Base-by-base conservation (phyloP, 1,140 invertebrate genomes). In the Carcinoscorpius rotundicauda region DNA sequence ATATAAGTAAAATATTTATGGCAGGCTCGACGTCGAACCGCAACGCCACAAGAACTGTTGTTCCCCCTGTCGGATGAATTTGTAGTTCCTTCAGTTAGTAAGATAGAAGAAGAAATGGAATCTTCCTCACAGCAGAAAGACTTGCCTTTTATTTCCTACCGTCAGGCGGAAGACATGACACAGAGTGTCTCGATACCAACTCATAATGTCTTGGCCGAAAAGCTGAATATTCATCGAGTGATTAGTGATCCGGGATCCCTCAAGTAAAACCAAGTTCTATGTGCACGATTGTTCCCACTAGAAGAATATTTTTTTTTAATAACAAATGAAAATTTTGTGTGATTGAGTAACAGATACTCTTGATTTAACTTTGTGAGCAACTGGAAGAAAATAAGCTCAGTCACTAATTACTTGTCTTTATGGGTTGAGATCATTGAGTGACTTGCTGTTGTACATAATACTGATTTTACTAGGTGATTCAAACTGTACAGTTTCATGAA, bases 21-120 rank as follows among this genome's bases (percentile, higher is more conserved):
- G 61, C 59, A 87, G 79, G 81, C 84, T 49, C 77, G 86, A 56
- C 76, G 84, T 71, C 79, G 83, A 69, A 86, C 85, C 53, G 82
- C 84, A 29, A 82, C 82, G 63, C 80, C 84, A 0, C 80, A 85
- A 66, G 86, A 88, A 72, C 75, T 89, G 59, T 76, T 89, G 50
- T 87, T 83, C 73, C 83, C 83, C 48, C 9, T 6, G n/a, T 6
- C 6, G n/a, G 1, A 6, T 6, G 53, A 55, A 55, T 8, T 1
- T 55, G n/a, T 6, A 1, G 53, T n/a, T n/a, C 6, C 53, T 55
- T n/a, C 6, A 8, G n/a, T 55, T 55, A 55, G 53, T n/a, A n/a
- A 6, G 6, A 55, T 55, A 8, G 6, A 6, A 6, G n/a, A n/a
- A 8, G 6, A n/a, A 6, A 55, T 55, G 53, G n/a, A 6, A 8